Conservation (phyloP, 2,888 invertebrate species). For the Hoplodrina ambigua region DNA sequence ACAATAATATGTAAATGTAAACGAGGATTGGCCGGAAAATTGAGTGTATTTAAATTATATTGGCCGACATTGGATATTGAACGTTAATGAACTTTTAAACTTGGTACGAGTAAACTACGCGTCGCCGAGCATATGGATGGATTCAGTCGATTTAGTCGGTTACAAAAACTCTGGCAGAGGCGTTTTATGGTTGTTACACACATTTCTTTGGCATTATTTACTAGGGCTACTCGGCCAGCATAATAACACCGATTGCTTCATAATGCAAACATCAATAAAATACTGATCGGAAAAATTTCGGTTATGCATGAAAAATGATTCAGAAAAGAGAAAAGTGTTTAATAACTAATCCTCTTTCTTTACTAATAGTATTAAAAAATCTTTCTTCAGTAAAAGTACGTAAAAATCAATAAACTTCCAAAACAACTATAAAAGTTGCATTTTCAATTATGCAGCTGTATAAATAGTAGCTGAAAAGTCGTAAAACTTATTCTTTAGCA, state of each 20-base stretch:
- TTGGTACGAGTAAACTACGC: slow-evolving; percentile 62
- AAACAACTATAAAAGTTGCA: slow-evolving; percentile 7
- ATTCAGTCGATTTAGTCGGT: slow-evolving; percentile 63
- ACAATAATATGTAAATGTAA: slow-evolving; percentile 57
- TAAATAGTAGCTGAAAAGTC: slow-evolving; percentile 63
- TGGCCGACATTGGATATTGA: slow-evolving; percentile 70
- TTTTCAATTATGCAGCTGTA: slow-evolving; percentile 54
- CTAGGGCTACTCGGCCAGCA: slow-evolving; percentile 38
- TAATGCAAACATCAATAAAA: slow-evolving; percentile 3
- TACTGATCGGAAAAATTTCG: background rate
- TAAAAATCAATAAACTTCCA: slow-evolving; percentile 20
- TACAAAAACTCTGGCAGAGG: slow-evolving; percentile 57
- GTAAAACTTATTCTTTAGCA: slow-evolving; percentile 66
- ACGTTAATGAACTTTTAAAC: slow-evolving; percentile 77
- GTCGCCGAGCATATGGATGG: slow-evolving; percentile 63
- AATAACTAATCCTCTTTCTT: background rate
- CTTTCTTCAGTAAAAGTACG: background rate
- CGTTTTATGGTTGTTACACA: slow-evolving; percentile 51
- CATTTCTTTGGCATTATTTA: slow-evolving; percentile 49
- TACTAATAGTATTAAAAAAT: slow-evolving; percentile 3
- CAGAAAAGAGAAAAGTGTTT: slow-evolving; percentile 1
- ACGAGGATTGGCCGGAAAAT: slow-evolving; percentile 65
- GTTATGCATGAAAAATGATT: background rate
- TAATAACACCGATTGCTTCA: slow-evolving; percentile 14
- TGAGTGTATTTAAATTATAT: slow-evolving; percentile 59